Evolutionary conservation across 2,888 invertebrate genomes (phyloP).

Genomic region (Mythimna impura): DNA sequence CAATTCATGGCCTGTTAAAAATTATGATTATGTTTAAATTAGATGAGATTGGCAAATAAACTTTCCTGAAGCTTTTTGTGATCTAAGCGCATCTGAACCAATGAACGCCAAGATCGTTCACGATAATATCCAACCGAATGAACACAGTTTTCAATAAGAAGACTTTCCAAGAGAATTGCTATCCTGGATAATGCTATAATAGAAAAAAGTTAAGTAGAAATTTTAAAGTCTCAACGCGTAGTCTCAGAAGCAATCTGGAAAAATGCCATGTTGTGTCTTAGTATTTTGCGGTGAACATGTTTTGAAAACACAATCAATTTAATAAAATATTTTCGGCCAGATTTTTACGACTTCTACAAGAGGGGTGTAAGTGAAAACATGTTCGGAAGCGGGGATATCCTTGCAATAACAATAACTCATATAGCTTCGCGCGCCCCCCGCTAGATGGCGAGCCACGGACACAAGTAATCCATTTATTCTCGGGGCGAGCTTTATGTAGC

Average conservation of each 20-base stretch:
- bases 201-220: constrained; percentile 46
- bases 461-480: constrained; percentile 91
- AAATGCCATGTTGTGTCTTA: constrained; percentile 51
- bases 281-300: constrained; percentile 68
- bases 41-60: not conserved
- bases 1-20: not conserved
- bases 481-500: constrained; percentile 89
- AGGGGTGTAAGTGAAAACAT: constrained; percentile 89
- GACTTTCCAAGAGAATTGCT: constrained; percentile 30
- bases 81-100: not conserved
- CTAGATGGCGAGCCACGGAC: constrained; percentile 88
- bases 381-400: constrained; percentile 88
- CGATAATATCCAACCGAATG: constrained; percentile 29
- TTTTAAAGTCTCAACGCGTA: constrained; percentile 51
- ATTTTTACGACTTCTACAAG: constrained; percentile 87
- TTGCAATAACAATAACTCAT: constrained; percentile 89
- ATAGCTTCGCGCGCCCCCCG: constrained; percentile 84
- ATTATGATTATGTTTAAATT: not conserved
- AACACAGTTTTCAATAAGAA: constrained; percentile 22
- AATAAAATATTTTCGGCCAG: constrained; percentile 82
- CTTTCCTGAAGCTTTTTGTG: not conserved
- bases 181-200: constrained; percentile 25
- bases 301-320: constrained; percentile 82
- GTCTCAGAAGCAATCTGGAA: constrained; percentile 48
- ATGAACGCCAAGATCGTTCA: constrained; percentile 7